These are phyloP conservation scores for Barypeithes pellucidus DNA, from an alignment of 2,888 invertebrate species.

Conservation along the genomic window DNA sequence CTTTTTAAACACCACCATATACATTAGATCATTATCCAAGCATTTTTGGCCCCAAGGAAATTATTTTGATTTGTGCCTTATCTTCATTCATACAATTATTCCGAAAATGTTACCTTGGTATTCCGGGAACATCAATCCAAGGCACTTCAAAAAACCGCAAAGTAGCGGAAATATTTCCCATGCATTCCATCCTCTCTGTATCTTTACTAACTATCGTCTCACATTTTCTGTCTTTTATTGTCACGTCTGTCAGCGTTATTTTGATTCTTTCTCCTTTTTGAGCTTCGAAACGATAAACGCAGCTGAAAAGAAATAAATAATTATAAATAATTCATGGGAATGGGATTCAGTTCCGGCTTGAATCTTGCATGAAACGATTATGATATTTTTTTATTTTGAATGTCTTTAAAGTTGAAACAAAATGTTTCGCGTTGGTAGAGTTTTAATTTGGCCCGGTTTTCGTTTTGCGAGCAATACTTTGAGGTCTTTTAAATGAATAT, in stretches of 20 bases:
- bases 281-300: conserved; percentile 91
- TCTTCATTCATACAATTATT: no score
- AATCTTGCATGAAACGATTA: background rate
- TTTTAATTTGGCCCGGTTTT: no score
- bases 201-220: conserved; percentile 77
- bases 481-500: no score
- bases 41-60: no score
- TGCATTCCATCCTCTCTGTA: conserved; percentile 81
- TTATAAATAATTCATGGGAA: background rate
- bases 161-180: conserved; percentile 80
- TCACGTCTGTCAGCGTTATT: conserved; percentile 83
- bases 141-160: conserved; percentile 85
- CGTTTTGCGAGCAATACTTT: no score
- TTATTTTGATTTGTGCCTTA: no score
- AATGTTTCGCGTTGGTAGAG: no score
- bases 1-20: no score
- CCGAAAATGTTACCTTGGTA: conserved; percentile 78
- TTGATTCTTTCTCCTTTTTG: conserved; percentile 87
- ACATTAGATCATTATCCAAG: no score
- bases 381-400: background rate
- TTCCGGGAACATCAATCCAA: conserved; percentile 80
- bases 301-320: conserved; percentile 73
- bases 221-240: conserved; percentile 72
- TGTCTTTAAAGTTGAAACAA: no score
- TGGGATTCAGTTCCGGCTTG: background rate